A percentile compares a stretch with the other conserved stretches of the same genome.
These are phyloP conservation scores for Holacanthella duospinosa DNA, from an alignment of 2,888 invertebrate species.

Conservation along the genomic window DNA sequence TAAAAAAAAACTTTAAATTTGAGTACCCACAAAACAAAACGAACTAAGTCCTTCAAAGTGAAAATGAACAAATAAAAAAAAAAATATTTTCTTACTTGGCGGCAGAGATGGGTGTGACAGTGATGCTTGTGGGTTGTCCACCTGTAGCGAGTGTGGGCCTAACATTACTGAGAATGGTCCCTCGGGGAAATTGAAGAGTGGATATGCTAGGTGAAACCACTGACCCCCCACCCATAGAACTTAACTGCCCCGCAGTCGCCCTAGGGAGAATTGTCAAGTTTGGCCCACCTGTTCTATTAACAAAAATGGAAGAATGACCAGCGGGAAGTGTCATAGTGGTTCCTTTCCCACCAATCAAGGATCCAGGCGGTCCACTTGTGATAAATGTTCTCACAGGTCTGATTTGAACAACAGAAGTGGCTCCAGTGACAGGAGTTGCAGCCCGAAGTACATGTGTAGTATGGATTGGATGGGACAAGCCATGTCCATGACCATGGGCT, in stretches of 20 bases:
- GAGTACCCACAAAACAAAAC: too few species aligned
- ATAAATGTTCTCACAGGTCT: conserved; percentile 28
- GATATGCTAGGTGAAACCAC: conserved; percentile 41
- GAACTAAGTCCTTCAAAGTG: too few species aligned
- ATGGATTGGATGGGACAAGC: background rate
- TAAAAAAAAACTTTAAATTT: background rate
- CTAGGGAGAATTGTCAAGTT: conserved; percentile 33
- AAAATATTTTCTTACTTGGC: conserved; percentile 5
- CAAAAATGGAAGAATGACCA: conserved; percentile 1
- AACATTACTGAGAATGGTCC: conserved; percentile 27
- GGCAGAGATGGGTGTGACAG: conserved; percentile 32
- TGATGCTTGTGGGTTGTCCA: conserved; percentile 34
- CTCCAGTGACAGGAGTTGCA: conserved; percentile 6
- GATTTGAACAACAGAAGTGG: conserved; percentile 31
- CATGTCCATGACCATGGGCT: conserved; percentile 15
- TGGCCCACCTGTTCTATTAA: conserved; percentile 28
- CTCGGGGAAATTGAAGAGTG: conserved; percentile 45
- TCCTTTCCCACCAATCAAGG: conserved; percentile 22
- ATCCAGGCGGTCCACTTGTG: conserved; percentile 18
- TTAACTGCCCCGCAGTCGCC: conserved; percentile 39
- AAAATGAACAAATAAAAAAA: background rate
- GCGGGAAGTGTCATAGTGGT: background rate
- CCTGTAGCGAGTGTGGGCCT: conserved; percentile 15
- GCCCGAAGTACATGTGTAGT: background rate
- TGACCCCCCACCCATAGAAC: conserved; percentile 39